phyloP scores from a whole-genome alignment of 2,797 vertebrate genomes.

The Scomberomorus guttatus region DNA sequence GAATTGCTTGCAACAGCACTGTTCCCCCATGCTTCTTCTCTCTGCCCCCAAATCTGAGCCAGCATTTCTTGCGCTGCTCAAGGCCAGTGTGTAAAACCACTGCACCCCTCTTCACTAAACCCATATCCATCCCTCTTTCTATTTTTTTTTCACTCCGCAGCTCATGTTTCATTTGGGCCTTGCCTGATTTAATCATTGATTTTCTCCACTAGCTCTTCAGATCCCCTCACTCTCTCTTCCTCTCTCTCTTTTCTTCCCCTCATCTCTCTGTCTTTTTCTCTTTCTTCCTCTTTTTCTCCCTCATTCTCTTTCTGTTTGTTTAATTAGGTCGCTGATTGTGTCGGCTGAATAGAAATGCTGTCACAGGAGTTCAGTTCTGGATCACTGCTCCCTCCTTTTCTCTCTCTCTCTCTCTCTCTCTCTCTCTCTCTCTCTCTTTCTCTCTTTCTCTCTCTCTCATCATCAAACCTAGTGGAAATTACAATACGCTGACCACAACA shows the following conservation, averaged over 20 bases:
- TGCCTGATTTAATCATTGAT: constrained; percentile 32
- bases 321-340: constrained; percentile 77
- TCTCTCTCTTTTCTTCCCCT: background rate
- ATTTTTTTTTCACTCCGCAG: constrained; percentile 6
- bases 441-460: constrained; percentile 36
- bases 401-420: constrained; percentile 7
- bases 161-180: constrained; percentile 36
- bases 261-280: constrained; percentile 18
- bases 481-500: background rate
- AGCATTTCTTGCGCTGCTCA: constrained; percentile 36
- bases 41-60: constrained; percentile 38
- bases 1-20: constrained; percentile 45
- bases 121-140: background rate
- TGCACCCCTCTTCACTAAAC: background rate
- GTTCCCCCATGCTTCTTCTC: constrained; percentile 6
- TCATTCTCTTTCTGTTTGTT: constrained; percentile 61
- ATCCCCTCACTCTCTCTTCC: background rate
- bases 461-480: constrained; percentile 28
- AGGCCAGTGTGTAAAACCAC: constrained; percentile 25
- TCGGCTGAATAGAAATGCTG: constrained; percentile 71
- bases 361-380: constrained; percentile 77
- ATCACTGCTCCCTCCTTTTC: constrained; percentile 64
- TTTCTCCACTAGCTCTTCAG: constrained; percentile 12
- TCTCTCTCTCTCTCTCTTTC: constrained; percentile 15
- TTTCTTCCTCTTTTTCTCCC: constrained; percentile 25